Evolutionary conservation across 1,140 invertebrate species (phyloP), one percentile per base, ranked within the genome.

Genomic region (Rhagoletis zephyria): DNA sequence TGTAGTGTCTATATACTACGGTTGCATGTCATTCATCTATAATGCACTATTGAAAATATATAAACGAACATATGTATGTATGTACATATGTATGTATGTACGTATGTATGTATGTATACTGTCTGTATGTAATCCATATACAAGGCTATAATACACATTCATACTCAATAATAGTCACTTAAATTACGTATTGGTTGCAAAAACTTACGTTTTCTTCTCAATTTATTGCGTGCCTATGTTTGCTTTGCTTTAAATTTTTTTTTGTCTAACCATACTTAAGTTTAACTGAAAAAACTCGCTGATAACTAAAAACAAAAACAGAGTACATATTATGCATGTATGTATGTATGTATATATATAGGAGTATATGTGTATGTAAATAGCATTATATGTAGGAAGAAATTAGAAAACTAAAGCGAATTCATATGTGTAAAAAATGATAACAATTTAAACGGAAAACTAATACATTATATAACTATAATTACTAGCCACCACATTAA

Each of bases 201-300:
- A 56, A 81, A 81, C 74, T 81, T 81, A 81, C 74, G 48, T 81
- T 56, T 81, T 51, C 45, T n/a, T 81, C 56, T 81, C 42, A 30
- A 7, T 81, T 59, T 81, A 81, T 81, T 81, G n/a, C 48, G 9
- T 81, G 48, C 30, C 42, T 81, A 48, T 56, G 45, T 45, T 74
- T 81, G 30, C 64, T 81, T 87, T 5, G 14, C 42, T 81, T 63
- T 85, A 81, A 81, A 77, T 87, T 87, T 87, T 87, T 19, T 45
- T 87, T 74, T 63, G 12, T 63, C n/a, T 63, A 16, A 48, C 12
- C 45, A 74, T 48, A 74, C 16, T 16, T 74, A 74, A 42, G 16
- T 74, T 74, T n/a, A 61, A 86, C 40, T 45, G 19, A 63, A 51
- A 74, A 40, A 19, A 63, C 14, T 45, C 42, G 60, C 85, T 45